Evolutionary conservation across 2,888 invertebrate species (phyloP).

Genomic region (Brenthis daphne): DNA sequence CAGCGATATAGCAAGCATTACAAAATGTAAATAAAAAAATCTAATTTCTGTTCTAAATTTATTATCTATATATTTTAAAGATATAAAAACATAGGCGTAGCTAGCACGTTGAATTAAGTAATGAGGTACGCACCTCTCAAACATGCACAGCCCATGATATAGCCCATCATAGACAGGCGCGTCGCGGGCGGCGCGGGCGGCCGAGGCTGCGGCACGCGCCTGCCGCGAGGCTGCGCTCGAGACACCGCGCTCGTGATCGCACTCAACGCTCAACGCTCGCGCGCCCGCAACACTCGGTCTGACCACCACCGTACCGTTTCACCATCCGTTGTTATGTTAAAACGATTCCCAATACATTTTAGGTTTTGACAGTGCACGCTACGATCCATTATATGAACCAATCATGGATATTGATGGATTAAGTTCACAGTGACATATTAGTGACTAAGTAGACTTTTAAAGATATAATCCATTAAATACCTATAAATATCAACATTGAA

Average conservation of each 20-base stretch:
- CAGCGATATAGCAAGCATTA: no score
- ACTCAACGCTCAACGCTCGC: constrained; percentile 59
- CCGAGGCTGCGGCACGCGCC: constrained; percentile 67
- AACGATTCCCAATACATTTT: constrained; percentile 7
- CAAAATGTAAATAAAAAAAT: no score
- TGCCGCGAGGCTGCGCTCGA: constrained; percentile 72
- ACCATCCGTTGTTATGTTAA: constrained; percentile 2
- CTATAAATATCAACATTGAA: background rate
- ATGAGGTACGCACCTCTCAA: constrained; percentile 86
- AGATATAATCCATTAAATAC: background rate
- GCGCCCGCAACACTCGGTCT: constrained; percentile 52
- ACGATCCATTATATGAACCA: constrained; percentile 17
- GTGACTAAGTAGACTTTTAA: background rate
- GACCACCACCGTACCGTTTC: constrained; percentile 43
- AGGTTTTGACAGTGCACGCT: background rate
- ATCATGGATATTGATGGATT: background rate
- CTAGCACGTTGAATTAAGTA: constrained; percentile 3
- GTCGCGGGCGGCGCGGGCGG: constrained; percentile 61
- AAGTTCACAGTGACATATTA: constrained; percentile 1
- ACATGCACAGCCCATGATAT: constrained; percentile 96
- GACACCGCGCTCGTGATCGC: constrained; percentile 51
- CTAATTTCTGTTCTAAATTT: no score
- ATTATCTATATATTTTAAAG: background rate
- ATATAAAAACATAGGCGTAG: background rate
- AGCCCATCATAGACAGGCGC: constrained; percentile 91